phyloP scores from a whole-genome alignment of 1,140 invertebrate species.

The Penaeus chinensis region DNA sequence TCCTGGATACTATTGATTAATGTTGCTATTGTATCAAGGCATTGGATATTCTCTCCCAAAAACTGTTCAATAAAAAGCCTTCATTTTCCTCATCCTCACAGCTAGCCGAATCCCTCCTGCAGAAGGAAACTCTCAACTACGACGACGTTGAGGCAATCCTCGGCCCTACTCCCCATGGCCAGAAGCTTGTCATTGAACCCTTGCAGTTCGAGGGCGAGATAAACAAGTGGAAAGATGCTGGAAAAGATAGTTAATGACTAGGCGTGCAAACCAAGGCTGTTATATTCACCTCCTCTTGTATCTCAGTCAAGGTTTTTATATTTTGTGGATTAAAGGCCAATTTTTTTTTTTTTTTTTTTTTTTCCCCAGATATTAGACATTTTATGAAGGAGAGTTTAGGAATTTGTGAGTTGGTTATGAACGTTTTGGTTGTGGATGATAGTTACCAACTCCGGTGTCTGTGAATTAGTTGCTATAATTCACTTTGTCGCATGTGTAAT shows the following conservation, averaged over 20 bases:
- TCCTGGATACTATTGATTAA: too few relatives aligned
- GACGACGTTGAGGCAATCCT: conserved; percentile 89
- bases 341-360: too few relatives aligned
- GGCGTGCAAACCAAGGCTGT: background rate
- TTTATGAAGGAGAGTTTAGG: too few relatives aligned
- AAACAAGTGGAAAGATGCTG: conserved; percentile 68
- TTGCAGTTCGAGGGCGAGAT: conserved; percentile 80
- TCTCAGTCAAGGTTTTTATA: background rate
- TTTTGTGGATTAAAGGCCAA: background rate
- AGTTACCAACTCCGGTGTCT: too few relatives aligned
- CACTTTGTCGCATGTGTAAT: too few relatives aligned
- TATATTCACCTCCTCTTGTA: background rate
- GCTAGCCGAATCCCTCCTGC: conserved; percentile 87
- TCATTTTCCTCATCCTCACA: conserved; percentile 67
- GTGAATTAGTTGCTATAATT: too few relatives aligned
- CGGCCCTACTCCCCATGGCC: conserved; percentile 87
- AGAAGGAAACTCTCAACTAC: conserved; percentile 92
- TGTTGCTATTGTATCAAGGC: too few relatives aligned
- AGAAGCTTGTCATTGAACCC: conserved; percentile 81
- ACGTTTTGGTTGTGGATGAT: too few relatives aligned
- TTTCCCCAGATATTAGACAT: too few relatives aligned
- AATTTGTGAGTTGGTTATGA: too few relatives aligned
- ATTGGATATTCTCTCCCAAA: background rate
- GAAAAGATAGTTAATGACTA: conserved; percentile 24
- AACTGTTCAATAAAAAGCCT: conserved; percentile 16